Base-by-base conservation (phyloP, 2,888 invertebrate genomes). In the Candidula unifasciata region DNA sequence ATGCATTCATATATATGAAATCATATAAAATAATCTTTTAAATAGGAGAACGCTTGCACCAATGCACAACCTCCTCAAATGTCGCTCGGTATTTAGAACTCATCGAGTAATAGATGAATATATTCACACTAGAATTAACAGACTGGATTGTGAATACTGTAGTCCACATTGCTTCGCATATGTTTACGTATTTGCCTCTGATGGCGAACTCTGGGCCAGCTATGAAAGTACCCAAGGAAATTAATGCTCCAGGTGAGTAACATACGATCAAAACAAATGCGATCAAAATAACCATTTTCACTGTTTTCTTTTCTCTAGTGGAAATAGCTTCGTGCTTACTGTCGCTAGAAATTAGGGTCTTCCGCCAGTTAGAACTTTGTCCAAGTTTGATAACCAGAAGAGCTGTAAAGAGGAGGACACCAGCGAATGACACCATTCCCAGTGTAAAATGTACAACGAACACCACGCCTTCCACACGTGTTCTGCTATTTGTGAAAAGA, bases 341-440 rank as follows among this genome's bases (percentile, higher is more conserved):
- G 37, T 27, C 3, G 5, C 24, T n/a, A 13, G 54, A 44, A 21
- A 66, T 35, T 27, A 52, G 21, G 10, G 27, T 24, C n/a, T 21
- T 79, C 8, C 79, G 79, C 79, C 79, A 79, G 24, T 44, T 79
- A 6, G 79, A 35, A 44, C 10, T 79, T 35, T 44, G 64, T 18
- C 27, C 30, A 16, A 79, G 21, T 35, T n/a, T 79, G 24, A 27
- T 44, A 35, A 33, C 66, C 16, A 79, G 24, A 33, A 44, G 10
- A 5, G 66, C 24, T 8, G 79, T 79, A 27, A 33, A 79, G 37
- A 66, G 1, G 21, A 66, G 33, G 10, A 79, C 30, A 37, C 21
- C 79, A 10, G n/a, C 33, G 37, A 64, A 77, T 30, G 77, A 77
- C 13, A 16, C 27, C 57, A 77, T 3, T 10, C 44, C 33, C 18